Evolutionary conservation across 2,113 vertebrate species (phyloP).

Genomic region (Tachuris rubrigastra): DNA sequence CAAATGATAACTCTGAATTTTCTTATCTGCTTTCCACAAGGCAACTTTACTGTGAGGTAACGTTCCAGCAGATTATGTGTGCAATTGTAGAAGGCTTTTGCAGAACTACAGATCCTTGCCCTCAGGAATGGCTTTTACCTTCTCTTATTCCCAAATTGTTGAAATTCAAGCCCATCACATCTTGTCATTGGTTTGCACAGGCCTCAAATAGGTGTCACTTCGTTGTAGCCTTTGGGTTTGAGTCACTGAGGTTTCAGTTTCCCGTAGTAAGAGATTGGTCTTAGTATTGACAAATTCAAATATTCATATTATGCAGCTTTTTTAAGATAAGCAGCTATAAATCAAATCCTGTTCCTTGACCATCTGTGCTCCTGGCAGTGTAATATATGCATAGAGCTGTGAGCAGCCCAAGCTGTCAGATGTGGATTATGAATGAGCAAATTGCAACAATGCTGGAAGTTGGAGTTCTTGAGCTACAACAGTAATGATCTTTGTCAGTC

Average conservation of each 20-base stretch:
- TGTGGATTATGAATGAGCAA: background rate
- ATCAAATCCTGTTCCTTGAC: background rate
- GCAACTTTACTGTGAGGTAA: background rate
- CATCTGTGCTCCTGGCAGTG: background rate
- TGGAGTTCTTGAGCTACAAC: background rate
- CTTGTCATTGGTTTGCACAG: rapidly evolving
- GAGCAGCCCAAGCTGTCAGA: background rate
- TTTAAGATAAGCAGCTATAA: background rate
- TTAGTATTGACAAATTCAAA: background rate
- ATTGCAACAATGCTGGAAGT: background rate
- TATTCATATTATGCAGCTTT: background rate
- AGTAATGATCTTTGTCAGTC: background rate
- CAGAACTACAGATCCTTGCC: background rate
- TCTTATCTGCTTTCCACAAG: background rate
- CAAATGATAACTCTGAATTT: background rate
- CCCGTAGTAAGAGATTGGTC: background rate
- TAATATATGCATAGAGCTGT: background rate
- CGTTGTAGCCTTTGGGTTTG: background rate
- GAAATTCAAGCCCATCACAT: background rate
- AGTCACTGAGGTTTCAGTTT: background rate
- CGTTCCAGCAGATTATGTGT: background rate
- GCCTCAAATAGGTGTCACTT: background rate
- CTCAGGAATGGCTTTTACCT: background rate
- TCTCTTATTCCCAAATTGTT: background rate
- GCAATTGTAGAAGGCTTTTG: background rate